Conservation (phyloP, 2,888 invertebrate species). For the Hofmannophila pseudospretella region DNA sequence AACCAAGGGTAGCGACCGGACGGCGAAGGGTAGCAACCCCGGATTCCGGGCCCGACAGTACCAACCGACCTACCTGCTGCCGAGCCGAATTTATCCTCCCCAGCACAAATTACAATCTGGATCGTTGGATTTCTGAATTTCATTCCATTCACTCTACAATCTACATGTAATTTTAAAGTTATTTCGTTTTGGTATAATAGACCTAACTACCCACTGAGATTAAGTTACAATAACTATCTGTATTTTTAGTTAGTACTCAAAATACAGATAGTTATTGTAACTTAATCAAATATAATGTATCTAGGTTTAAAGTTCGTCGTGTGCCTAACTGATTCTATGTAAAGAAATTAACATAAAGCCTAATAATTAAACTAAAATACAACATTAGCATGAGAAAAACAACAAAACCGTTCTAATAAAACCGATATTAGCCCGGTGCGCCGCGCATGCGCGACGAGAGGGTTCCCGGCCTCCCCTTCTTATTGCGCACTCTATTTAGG, state of each 20-base stretch:
- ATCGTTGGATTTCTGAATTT: not conserved
- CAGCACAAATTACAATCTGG: not conserved
- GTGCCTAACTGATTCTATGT: too few species aligned
- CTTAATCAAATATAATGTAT: too few species aligned
- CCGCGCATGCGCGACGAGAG: slow-evolving; percentile 60
- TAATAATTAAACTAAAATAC: slow-evolving; percentile 4
- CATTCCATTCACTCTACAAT: not conserved
- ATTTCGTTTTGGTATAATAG: too few species aligned
- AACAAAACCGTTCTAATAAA: slow-evolving; percentile 67
- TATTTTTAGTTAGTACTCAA: too few species aligned
- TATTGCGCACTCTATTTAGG: slow-evolving; percentile 76
- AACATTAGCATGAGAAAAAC: slow-evolving; percentile 28
- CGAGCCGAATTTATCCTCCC: not conserved
- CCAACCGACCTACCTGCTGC: not conserved
- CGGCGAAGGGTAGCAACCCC: slow-evolving; percentile 8
- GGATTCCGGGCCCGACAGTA: not conserved
- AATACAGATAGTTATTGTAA: too few species aligned
- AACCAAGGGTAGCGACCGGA: slow-evolving; percentile 4
- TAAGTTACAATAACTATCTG: too few species aligned
- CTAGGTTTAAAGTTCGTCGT: too few species aligned
- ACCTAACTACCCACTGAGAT: too few species aligned
- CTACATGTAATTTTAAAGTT: too few species aligned
- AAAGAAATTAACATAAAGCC: too few species aligned
- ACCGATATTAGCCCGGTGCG: slow-evolving; percentile 54
- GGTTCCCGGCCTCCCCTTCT: slow-evolving; percentile 63